These are phyloP conservation scores for Cydia fagiglandana DNA, from an alignment of 1,140 invertebrate species.

Conservation along the genomic window DNA sequence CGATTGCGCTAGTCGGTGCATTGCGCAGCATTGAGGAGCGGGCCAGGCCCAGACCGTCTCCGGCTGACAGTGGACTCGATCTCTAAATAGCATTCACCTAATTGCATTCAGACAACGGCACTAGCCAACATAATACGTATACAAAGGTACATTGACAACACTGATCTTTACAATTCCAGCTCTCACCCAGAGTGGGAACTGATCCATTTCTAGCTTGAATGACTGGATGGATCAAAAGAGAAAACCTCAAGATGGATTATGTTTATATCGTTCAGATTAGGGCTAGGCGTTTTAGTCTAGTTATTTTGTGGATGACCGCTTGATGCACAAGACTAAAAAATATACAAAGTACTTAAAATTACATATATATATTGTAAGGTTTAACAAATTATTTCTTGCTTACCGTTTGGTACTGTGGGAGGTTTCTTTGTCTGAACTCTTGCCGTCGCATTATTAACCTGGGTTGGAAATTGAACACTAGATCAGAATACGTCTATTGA, in stretches of 20 bases:
- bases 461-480: conserved; percentile 63
- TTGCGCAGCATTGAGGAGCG: conserved; percentile 32
- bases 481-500: conserved; percentile 45
- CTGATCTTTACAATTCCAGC: conserved; percentile 77
- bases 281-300: background rate
- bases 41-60: conserved; percentile 57
- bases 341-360: conserved; percentile 31
- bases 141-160: conserved; percentile 73
- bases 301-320: background rate
- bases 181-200: conserved; percentile 85
- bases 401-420: conserved; percentile 95
- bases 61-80: conserved; percentile 64
- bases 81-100: conserved; percentile 76
- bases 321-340: conserved; percentile 8
- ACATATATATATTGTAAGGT: conserved; percentile 37
- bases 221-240: conserved; percentile 81
- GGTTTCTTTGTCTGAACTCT: conserved; percentile 99
- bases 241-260: conserved; percentile 73
- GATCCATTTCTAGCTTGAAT: conserved; percentile 87
- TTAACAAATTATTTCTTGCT: conserved; percentile 67
- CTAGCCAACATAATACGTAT: conserved; percentile 68
- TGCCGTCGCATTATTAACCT: conserved; percentile 99
- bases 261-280: conserved; percentile 14
- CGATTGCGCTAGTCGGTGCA: conserved; percentile 1
- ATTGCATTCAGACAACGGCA: conserved; percentile 73